A percentile compares a stretch with the other conserved stretches of the same genome.
phyloP scores from a whole-genome alignment of 2,797 vertebrate species.

The Eulemur mongoz region DNA sequence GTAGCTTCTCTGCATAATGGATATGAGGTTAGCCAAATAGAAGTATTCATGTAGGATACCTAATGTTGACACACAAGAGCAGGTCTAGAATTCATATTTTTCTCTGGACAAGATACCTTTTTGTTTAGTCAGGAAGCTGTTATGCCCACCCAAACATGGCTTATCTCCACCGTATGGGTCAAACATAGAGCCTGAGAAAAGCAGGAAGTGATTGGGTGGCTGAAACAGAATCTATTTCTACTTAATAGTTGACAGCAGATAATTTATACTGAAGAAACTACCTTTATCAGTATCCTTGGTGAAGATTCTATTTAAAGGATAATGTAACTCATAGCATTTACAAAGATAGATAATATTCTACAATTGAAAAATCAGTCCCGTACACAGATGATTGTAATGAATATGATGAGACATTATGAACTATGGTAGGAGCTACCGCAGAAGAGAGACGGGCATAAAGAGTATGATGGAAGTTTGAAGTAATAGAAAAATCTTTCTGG shows the following conservation, averaged over 20 bases:
- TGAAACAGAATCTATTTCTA: neutral
- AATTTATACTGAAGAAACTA: neutral
- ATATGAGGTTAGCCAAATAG: neutral
- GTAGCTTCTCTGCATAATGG: neutral
- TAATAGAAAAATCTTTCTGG: neutral
- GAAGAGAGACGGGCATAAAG: neutral
- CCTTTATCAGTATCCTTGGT: neutral
- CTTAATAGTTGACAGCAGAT: neutral
- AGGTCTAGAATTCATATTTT: neutral
- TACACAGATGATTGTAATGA: neutral
- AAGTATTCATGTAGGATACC: neutral
- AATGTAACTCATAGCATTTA: neutral
- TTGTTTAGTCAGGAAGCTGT: neutral
- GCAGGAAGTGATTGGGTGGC: neutral
- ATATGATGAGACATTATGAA: constrained; percentile 32
- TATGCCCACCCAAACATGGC: neutral
- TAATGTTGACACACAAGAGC: neutral
- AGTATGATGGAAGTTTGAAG: neutral
- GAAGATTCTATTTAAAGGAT: neutral
- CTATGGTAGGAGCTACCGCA: neutral
- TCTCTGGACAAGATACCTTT: neutral
- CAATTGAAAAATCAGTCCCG: neutral
- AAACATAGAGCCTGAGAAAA: neutral
- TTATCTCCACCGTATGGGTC: neutral
- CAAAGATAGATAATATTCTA: neutral